Conservation (phyloP, 2,888 invertebrate genomes). For the Globia sparganii region DNA sequence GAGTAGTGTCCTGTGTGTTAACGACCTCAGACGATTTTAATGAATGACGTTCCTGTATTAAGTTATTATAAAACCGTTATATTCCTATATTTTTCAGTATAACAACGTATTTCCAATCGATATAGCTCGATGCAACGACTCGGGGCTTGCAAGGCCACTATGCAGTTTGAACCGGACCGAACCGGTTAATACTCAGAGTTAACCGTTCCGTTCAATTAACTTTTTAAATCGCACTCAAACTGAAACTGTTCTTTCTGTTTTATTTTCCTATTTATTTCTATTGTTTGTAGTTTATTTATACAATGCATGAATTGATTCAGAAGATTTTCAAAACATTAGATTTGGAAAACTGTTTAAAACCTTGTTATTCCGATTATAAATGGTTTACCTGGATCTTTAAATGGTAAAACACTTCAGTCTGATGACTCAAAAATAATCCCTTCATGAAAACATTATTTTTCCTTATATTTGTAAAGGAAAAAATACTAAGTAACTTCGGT, state of each 20-base stretch:
- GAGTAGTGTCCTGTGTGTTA: too few relatives aligned
- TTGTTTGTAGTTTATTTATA: constrained; percentile 6
- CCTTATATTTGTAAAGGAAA: background rate
- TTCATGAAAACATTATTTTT: background rate
- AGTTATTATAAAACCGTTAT: background rate
- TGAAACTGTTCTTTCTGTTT: constrained; percentile 44
- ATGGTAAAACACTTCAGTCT: too few relatives aligned
- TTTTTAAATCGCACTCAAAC: constrained; percentile 50
- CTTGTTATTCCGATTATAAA: background rate
- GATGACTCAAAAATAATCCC: background rate
- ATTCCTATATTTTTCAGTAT: background rate
- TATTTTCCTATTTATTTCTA: constrained; percentile 33
- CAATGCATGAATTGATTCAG: background rate
- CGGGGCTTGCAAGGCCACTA: constrained; percentile 25
- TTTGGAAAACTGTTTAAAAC: background rate
- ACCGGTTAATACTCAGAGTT: constrained; percentile 33
- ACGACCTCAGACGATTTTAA: background rate
- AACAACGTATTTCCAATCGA: constrained; percentile 3
- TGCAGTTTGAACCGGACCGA: constrained; percentile 43
- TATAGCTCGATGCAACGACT: constrained; percentile 17
- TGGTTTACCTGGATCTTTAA: background rate
- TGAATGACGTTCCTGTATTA: background rate
- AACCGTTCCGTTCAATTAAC: constrained; percentile 53
- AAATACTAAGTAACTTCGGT: background rate
- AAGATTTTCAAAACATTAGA: background rate